phyloP scores from a whole-genome alignment of 2,888 invertebrate species.

The Orthonevra nobilis region DNA sequence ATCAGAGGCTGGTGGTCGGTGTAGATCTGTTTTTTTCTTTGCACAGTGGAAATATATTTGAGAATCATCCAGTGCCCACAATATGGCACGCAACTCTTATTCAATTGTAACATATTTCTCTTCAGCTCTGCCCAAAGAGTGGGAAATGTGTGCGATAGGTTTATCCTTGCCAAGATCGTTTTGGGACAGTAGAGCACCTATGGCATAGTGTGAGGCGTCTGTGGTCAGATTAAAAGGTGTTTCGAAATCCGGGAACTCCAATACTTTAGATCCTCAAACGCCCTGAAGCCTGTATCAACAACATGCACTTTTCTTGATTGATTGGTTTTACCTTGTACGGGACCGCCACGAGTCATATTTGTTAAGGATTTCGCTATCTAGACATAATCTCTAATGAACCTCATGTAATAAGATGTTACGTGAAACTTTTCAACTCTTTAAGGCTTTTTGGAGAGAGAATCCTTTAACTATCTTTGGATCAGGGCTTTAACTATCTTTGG shows the following conservation, averaged over 20 bases:
- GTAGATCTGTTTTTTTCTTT: no score
- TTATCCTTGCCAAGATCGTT: no score
- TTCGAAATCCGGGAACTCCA: slow-evolving; percentile 55
- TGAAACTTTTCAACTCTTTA: slow-evolving; percentile 58
- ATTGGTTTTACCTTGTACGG: slow-evolving; percentile 46
- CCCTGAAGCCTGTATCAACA: slow-evolving; percentile 22
- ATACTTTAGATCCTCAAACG: slow-evolving; percentile 54
- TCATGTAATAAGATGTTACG: slow-evolving; percentile 51
- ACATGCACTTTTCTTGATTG: slow-evolving; percentile 55
- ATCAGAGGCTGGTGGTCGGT: slow-evolving; percentile 18
- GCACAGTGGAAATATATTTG: slow-evolving; percentile 9
- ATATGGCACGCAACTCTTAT: neutral
- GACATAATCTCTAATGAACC: slow-evolving; percentile 60
- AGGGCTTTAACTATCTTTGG: slow-evolving; percentile 28
- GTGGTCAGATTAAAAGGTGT: no score
- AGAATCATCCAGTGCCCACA: no score
- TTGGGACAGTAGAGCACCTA: no score
- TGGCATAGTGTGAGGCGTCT: no score
- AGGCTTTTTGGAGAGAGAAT: slow-evolving; percentile 43
- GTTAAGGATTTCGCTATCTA: slow-evolving; percentile 16
- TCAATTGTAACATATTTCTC: neutral
- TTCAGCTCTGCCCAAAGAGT: neutral
- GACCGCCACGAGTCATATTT: slow-evolving; percentile 55
- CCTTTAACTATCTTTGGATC: no score
- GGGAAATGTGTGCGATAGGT: no score